A percentile compares a stretch with the other conserved stretches of the same genome.
Conservation (phyloP, 2,797 vertebrate genomes). For the Hydrophis major region DNA sequence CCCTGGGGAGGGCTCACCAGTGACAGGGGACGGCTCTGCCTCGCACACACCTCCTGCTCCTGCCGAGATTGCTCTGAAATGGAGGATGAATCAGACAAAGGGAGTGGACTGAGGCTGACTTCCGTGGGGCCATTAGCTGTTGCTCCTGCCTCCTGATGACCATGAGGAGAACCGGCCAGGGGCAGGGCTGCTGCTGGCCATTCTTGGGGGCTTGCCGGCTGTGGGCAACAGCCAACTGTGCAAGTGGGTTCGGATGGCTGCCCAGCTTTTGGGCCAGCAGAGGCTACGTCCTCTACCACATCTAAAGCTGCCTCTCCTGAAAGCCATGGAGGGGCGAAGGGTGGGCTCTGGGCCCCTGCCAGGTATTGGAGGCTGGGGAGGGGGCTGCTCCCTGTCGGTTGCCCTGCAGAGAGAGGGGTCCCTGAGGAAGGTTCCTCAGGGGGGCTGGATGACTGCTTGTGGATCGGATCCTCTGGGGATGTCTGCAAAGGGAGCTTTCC, state of each 20-base stretch:
- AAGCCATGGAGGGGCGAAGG: conserved; percentile 77
- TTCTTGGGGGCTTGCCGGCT: conserved; percentile 56
- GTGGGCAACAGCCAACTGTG: conserved; percentile 17
- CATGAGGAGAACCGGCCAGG: conserved; percentile 67
- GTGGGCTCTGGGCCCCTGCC: conserved; percentile 68
- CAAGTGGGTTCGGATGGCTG: conserved; percentile 52
- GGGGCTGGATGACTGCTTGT: conserved; percentile 63
- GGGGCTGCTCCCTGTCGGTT: conserved; percentile 74
- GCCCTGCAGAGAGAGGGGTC: conserved; percentile 74
- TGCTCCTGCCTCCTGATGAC: conserved; percentile 65
- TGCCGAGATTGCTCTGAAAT: conserved; percentile 33
- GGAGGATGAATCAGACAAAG: conserved; percentile 46
- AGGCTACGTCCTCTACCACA: conserved; percentile 68
- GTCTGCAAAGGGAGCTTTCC: conserved; percentile 71
- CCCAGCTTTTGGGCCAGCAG: conserved; percentile 66
- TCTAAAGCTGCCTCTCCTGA: conserved; percentile 74
- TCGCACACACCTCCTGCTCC: conserved; percentile 68
- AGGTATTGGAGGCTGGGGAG: conserved; percentile 62
- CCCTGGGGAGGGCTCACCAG: conserved; percentile 76
- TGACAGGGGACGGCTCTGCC: conserved; percentile 81
- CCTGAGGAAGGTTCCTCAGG: conserved; percentile 71
- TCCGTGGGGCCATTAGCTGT: conserved; percentile 83
- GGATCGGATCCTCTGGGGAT: conserved; percentile 61
- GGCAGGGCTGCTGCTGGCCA: conserved; percentile 40
- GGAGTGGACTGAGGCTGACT: conserved; percentile 68